Evolutionary conservation across 35 echinoderm and acorn worm genomes (phyloP).

Genomic region (Acanthaster planci): DNA sequence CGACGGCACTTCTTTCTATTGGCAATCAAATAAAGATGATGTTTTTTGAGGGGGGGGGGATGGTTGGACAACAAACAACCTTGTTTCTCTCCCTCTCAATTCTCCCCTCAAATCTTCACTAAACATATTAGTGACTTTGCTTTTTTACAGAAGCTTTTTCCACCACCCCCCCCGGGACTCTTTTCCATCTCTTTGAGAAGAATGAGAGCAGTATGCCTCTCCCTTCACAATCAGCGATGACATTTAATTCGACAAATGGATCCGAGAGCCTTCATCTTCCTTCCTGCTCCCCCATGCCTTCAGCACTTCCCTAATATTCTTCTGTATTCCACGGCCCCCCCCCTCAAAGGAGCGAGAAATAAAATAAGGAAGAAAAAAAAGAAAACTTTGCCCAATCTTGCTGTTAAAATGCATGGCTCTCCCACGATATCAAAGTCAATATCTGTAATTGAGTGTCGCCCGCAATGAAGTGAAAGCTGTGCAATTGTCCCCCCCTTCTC

Average conservation of each 20-base stretch:
- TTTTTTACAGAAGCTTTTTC: not conserved
- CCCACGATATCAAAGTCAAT: constrained; percentile 19
- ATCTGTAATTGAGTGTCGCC: constrained; percentile 24
- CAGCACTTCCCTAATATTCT: not conserved
- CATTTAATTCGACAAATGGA: constrained; percentile 26
- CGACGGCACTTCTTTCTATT: no score
- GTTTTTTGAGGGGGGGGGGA: no score
- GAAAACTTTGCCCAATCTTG: constrained; percentile 5
- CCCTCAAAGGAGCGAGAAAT: not conserved
- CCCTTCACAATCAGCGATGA: not conserved
- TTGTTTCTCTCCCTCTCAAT: not conserved
- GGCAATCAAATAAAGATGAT: no score
- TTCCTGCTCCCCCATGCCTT: not conserved
- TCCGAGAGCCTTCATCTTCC: not conserved
- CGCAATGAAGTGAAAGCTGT: not conserved
- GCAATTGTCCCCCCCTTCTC: not conserved
- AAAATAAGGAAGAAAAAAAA: constrained; percentile 8
- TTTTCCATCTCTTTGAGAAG: constrained; percentile 20
- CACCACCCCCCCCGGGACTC: not conserved
- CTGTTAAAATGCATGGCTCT: not conserved
- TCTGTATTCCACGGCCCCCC: no score
- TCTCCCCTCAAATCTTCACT: not conserved
- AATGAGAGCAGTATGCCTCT: not conserved
- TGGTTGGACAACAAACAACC: no score
- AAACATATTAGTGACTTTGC: not conserved